Conservation (phyloP, 2,888 invertebrate genomes). For the Xylophagus ater region DNA sequence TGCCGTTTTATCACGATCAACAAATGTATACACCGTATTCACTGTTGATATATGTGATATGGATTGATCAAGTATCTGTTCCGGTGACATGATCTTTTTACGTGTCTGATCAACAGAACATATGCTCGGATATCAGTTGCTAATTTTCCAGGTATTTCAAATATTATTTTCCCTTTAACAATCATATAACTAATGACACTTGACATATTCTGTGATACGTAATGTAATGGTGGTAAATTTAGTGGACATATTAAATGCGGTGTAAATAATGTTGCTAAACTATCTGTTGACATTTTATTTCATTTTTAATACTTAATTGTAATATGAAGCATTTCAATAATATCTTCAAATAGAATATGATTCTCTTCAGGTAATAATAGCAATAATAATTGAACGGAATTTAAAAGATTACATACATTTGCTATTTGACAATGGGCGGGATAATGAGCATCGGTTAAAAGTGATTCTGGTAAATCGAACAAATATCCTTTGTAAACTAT, state of each 20-base stretch:
- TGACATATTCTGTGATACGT: constrained; percentile 66
- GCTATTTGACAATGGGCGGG: constrained; percentile 38
- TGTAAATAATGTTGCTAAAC: constrained; percentile 81
- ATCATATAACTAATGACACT: constrained; percentile 83
- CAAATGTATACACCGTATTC: constrained; percentile 83
- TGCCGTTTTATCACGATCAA: constrained; percentile 68
- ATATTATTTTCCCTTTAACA: constrained; percentile 53
- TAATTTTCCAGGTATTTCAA: constrained; percentile 64
- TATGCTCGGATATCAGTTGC: constrained; percentile 69
- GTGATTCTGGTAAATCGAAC: constrained; percentile 77
- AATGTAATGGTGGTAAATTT: constrained; percentile 72
- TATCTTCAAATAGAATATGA: constrained; percentile 58
- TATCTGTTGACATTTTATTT: constrained; percentile 84
- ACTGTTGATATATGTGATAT: constrained; percentile 56
- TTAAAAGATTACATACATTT: constrained; percentile 47
- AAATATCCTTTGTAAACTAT: constrained; percentile 81
- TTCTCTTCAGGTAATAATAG: constrained; percentile 71
- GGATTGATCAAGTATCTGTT: constrained; percentile 38
- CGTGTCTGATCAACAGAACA: constrained; percentile 55
- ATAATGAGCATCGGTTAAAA: constrained; percentile 55
- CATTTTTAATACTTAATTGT: constrained; percentile 60
- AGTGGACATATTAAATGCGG: constrained; percentile 83
- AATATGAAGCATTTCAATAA: constrained; percentile 65
- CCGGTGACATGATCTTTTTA: constrained; percentile 49
- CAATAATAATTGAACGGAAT: constrained; percentile 69